Base-by-base conservation (phyloP, 2,888 invertebrate species). In the Lasioglossum vierecki region DNA sequence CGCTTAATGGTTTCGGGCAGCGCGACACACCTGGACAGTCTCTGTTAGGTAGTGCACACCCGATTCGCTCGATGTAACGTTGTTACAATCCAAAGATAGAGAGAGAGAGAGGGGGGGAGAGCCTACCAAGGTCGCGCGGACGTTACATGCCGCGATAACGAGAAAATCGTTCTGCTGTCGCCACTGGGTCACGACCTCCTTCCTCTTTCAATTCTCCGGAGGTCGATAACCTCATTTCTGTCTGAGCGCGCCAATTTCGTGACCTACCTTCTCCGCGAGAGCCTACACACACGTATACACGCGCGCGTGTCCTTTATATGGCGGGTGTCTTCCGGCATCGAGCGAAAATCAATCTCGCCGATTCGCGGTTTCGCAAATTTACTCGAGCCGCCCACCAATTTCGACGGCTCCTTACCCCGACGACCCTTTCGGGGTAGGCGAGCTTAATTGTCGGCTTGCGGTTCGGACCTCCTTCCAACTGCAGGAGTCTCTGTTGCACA, bases 121-220 rank as follows among this genome's bases (percentile, higher is more conserved):
- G 1, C 30, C 18, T 57, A 75, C 73, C 89, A 90, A 90, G 90
- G 90, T 90, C 86, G 85, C 22, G 39, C 41, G 44, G 68, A 80
- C 76, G 86, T 85, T 88, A 83, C 85, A 84, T 75, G 85, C 83
- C 83, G 86, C 86, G 86, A 86, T 87, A 90, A 90, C 89, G 87
- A 89, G 89, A 90, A 90, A 91, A 92, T 91, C 89, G 89, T 90
- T 88, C 87, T 75, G 88, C 83, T 80, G 88, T 85, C 88, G 90
- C 84, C 89, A 92, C 89, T 91, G 88, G 92, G 92, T 93, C 92
- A 92, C 87, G 92, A 92, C 91, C 92, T 93, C 89, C 91, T 93
- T 91, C 87, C 91, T 91, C 90, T 87, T 85, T 88, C 89, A 88
- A 90, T 90, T 89, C 90, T 89, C 87, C 80, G 82, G 88, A 88